Conservation (phyloP, 2,888 invertebrate genomes). For the Drosophila paramelanica region DNA sequence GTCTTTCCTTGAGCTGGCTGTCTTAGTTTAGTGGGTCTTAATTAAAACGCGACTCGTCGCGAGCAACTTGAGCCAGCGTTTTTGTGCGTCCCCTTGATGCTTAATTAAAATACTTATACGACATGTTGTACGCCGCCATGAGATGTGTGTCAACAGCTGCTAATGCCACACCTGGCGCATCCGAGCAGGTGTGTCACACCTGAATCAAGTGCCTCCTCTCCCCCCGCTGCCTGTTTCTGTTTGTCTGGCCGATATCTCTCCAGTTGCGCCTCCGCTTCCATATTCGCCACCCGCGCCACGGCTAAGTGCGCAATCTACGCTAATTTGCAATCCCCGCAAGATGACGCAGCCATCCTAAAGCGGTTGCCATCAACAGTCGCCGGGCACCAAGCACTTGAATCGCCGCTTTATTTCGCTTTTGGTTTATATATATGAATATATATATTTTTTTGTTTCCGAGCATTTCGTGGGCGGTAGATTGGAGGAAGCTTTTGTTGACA, state of each 20-base stretch:
- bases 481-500: conserved; percentile 24
- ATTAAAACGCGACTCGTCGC: conserved; percentile 68
- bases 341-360: conserved; percentile 53
- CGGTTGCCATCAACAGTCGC: conserved; percentile 23
- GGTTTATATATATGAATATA: neutral
- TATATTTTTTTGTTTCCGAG: neutral
- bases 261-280: neutral
- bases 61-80: conserved; percentile 64
- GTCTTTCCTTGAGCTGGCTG: conserved; percentile 8
- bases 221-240: conserved; percentile 22
- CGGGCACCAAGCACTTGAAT: conserved; percentile 35
- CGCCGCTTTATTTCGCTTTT: conserved; percentile 33
- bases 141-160: conserved; percentile 76
- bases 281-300: conserved; percentile 14
- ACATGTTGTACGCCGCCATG: conserved; percentile 66
- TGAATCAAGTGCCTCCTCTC: conserved; percentile 49
- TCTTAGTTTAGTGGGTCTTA: conserved; percentile 73
- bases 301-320: conserved; percentile 72
- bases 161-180: conserved; percentile 62
- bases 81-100: conserved; percentile 71
- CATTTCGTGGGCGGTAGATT: conserved; percentile 6
- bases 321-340: conserved; percentile 70
- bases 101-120: conserved; percentile 81
- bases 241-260: conserved; percentile 47
- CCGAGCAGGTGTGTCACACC: conserved; percentile 39